Conservation (phyloP, 2,113 vertebrate genomes). For the Clarias batrachus region DNA sequence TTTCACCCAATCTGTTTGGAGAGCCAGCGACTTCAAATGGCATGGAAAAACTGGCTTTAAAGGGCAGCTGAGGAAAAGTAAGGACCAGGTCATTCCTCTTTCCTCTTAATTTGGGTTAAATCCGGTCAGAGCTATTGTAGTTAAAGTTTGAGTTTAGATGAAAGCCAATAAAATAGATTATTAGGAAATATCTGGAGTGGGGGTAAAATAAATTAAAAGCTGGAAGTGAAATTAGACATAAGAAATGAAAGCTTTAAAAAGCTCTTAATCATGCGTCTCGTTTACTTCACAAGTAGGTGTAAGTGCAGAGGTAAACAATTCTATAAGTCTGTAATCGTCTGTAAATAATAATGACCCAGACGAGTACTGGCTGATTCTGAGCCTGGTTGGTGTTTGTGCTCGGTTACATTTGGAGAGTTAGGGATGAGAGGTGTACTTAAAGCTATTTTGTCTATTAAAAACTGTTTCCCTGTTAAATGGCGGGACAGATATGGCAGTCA, state of each 20-base stretch:
- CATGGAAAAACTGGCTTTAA: constrained; percentile 38
- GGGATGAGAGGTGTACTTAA: constrained; percentile 40
- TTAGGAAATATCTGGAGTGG: neutral
- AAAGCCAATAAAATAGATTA: neutral
- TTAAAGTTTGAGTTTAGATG: constrained; percentile 1
- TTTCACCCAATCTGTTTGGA: constrained; percentile 42
- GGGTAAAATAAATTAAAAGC: neutral
- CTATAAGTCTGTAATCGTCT: constrained; percentile 4
- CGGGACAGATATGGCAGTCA: constrained; percentile 47
- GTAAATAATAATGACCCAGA: constrained; percentile 23
- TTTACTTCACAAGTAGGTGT: neutral
- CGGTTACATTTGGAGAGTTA: constrained; percentile 38
- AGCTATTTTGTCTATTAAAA: constrained; percentile 52
- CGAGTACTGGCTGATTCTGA: constrained; percentile 22
- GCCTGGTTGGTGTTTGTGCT: constrained; percentile 35
- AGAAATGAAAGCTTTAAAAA: neutral
- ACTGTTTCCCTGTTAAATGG: constrained; percentile 40
- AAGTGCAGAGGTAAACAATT: neutral
- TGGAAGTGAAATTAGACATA: neutral
- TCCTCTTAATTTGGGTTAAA: constrained; percentile 13
- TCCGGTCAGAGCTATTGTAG: constrained; percentile 5
- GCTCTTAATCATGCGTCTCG: neutral
- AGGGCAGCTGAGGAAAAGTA: constrained; percentile 17
- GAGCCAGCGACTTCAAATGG: constrained; percentile 43
- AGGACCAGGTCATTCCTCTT: neutral